Evolutionary conservation across 37 sponge, comb jelly and placozoan species (phyloP).

Genomic region (Axinella damicornis): DNA sequence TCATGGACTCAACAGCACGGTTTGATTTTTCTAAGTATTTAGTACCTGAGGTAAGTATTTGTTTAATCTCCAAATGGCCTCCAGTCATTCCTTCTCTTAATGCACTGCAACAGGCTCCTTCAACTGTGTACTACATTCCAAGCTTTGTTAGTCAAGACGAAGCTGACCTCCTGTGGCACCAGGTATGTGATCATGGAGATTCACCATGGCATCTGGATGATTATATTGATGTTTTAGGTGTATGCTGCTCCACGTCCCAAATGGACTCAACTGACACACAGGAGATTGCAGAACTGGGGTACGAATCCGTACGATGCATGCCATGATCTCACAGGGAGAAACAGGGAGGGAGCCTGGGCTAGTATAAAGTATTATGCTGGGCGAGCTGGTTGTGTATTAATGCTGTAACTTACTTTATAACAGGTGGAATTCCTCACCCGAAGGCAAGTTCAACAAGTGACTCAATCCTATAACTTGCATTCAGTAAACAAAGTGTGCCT

Average conservation of each 20-base stretch:
- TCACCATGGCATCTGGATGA: too few species aligned
- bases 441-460: constrained; percentile 26
- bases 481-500: background rate
- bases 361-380: too few species aligned
- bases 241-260: constrained; percentile 89
- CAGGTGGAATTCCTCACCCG: constrained; percentile 82
- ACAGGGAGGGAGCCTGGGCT: background rate
- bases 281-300: constrained; percentile 99
- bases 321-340: background rate
- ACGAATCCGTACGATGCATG: too few species aligned
- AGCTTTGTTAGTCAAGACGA: constrained; percentile 86
- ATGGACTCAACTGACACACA: constrained; percentile 89
- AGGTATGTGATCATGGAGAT: constrained; percentile 48
- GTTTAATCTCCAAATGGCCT: too few species aligned
- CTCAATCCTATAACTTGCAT: background rate
- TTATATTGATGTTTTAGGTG: constrained; percentile 70
- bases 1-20: too few species aligned
- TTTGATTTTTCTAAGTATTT: background rate
- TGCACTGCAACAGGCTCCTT: constrained; percentile 73
- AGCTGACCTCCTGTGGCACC: constrained; percentile 57
- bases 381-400: too few species aligned
- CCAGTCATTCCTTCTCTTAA: too few species aligned
- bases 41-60: constrained; percentile 36
- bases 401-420: constrained; percentile 15
- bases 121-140: constrained; percentile 89